Conservation (phyloP, 2,113 vertebrate species). For the Dasypus novemcinctus region DNA sequence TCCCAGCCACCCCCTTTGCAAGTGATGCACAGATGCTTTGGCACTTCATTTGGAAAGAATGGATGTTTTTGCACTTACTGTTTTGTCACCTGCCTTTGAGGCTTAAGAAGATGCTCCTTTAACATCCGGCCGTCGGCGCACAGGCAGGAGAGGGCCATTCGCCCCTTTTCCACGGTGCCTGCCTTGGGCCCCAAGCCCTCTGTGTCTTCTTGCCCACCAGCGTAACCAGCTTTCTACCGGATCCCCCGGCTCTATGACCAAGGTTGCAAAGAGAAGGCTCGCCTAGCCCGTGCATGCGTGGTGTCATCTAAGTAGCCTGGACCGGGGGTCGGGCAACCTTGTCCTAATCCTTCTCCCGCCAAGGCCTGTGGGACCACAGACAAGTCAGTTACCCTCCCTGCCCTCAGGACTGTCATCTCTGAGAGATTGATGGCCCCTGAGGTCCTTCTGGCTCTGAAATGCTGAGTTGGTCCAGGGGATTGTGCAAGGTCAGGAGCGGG, state of each 20-base stretch:
- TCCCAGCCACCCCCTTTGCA: not conserved
- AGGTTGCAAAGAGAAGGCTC: not conserved
- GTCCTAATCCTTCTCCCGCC: not conserved
- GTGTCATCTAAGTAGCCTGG: not conserved
- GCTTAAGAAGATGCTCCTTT: not conserved
- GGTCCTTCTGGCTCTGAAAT: not conserved
- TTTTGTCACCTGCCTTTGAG: not conserved
- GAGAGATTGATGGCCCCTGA: not conserved
- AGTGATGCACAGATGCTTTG: not conserved
- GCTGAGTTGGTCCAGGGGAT: not conserved
- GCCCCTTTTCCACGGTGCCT: rapidly evolving
- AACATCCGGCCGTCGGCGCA: not conserved
- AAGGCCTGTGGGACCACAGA: not conserved
- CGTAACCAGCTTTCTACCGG: not conserved
- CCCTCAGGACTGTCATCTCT: not conserved
- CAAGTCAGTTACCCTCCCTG: not conserved
- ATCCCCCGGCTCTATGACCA: not conserved
- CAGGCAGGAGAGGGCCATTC: rapidly evolving
- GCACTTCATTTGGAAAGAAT: not conserved
- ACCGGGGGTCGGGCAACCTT: not conserved
- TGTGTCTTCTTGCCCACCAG: not conserved
- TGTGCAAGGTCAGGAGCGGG: not conserved
- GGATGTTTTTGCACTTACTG: not conserved
- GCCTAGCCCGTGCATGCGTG: not conserved
- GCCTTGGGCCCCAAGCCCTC: not conserved